Conservation (phyloP, 1,140 invertebrate species). For the Pseudoatta argentina region DNA sequence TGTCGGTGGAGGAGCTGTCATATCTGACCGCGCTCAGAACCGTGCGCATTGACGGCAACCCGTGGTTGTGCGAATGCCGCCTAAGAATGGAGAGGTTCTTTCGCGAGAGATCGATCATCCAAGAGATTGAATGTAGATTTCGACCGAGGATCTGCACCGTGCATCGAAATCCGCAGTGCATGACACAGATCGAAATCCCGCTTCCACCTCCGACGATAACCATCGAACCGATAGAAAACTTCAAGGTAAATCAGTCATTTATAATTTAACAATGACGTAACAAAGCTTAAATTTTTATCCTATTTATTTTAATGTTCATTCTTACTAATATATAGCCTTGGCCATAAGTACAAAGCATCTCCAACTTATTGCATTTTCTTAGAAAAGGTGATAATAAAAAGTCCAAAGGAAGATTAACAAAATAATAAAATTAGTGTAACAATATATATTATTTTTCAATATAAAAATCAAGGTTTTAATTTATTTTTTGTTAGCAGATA, state of each 20-base stretch:
- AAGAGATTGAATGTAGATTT: slow-evolving; percentile 50
- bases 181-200: slow-evolving; percentile 68
- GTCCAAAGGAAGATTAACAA: no score
- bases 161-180: slow-evolving; percentile 62
- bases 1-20: slow-evolving; percentile 71
- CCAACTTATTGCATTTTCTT: no score
- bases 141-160: slow-evolving; percentile 3
- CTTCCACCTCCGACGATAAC: slow-evolving; percentile 24
- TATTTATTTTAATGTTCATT: no score
- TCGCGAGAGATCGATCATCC: slow-evolving; percentile 61
- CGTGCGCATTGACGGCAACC: slow-evolving; percentile 77
- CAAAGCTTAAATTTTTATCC: no score
- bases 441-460: no score
- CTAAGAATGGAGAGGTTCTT: slow-evolving; percentile 69
- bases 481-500: no score
- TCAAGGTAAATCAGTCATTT: slow-evolving; percentile 17
- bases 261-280: background rate
- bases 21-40: slow-evolving; percentile 64
- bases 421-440: no score
- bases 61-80: slow-evolving; percentile 78
- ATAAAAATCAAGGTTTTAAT: no score
- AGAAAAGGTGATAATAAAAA: no score
- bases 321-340: no score
- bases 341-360: no score
- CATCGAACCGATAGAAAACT: background rate